Percentiles rank a stretch among this genome's conserved stretches.
Conservation (phyloP, 2,113 vertebrate species). For the Girardinichthys multiradiatus region DNA sequence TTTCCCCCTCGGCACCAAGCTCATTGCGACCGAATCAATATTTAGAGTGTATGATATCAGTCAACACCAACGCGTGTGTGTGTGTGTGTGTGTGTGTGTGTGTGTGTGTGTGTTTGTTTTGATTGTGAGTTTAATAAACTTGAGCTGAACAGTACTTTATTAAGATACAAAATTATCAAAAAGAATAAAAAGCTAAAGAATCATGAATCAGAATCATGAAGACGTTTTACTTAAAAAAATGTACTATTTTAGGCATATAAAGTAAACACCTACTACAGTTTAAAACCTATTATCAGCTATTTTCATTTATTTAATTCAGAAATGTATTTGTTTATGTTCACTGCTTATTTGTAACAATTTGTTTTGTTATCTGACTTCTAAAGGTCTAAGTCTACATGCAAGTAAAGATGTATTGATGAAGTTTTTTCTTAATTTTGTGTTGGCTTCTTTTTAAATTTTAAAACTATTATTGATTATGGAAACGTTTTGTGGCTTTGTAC, state of each 20-base stretch:
- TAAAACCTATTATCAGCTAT: too few relatives aligned
- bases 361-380: too few relatives aligned
- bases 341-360: too few relatives aligned
- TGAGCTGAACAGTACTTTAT: neutral
- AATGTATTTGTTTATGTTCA: too few relatives aligned
- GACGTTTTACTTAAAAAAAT: neutral
- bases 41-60: neutral
- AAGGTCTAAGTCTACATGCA: too few relatives aligned
- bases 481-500: neutral
- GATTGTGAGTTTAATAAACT: neutral
- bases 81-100: too few relatives aligned
- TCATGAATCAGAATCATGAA: neutral
- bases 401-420: too few relatives aligned
- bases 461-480: neutral
- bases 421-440: neutral
- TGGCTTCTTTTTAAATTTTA: neutral
- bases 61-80: neutral
- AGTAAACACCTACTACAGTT: too few relatives aligned
- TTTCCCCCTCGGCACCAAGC: slow-evolving; percentile 3
- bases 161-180: neutral
- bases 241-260: too few relatives aligned
- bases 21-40: slow-evolving; percentile 22
- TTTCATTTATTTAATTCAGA: too few relatives aligned
- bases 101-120: neutral
- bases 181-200: neutral